Percentiles rank a stretch among this genome's conserved stretches.
phyloP scores from a whole-genome alignment of 2,113 vertebrate genomes.

The Syngnathus typhle region DNA sequence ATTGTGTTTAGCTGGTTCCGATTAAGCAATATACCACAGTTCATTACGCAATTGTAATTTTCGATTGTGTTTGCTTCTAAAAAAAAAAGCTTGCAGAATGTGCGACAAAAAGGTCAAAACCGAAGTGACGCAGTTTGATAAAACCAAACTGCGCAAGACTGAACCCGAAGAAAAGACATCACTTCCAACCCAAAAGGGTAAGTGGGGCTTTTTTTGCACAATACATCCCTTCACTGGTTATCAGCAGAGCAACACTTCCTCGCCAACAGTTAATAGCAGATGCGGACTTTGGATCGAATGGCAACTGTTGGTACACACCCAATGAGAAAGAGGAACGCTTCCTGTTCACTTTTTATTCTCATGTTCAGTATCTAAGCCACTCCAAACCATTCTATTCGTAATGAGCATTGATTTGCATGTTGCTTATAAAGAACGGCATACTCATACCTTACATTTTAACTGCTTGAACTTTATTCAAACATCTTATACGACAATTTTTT shows the following conservation, averaged over 20 bases:
- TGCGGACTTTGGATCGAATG: not conserved
- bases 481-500: too few species aligned
- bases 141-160: not conserved
- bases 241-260: not conserved
- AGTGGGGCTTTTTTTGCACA: not conserved
- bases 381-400: not conserved
- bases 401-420: not conserved
- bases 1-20: not conserved
- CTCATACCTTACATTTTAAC: not conserved
- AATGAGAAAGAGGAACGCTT: not conserved
- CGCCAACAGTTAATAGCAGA: not conserved
- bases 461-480: too few species aligned
- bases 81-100: slow-evolving; percentile 56
- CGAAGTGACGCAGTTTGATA: not conserved
- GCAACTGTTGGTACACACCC: not conserved
- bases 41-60: not conserved
- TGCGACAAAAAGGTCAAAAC: slow-evolving; percentile 1
- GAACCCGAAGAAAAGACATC: not conserved
- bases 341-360: not conserved
- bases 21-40: not conserved
- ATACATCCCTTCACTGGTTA: not conserved
- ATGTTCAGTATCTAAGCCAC: not conserved
- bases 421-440: not conserved
- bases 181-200: not conserved
- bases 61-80: not conserved